phyloP scores from a whole-genome alignment of 2,888 invertebrate genomes.

The Cancer borealis region DNA sequence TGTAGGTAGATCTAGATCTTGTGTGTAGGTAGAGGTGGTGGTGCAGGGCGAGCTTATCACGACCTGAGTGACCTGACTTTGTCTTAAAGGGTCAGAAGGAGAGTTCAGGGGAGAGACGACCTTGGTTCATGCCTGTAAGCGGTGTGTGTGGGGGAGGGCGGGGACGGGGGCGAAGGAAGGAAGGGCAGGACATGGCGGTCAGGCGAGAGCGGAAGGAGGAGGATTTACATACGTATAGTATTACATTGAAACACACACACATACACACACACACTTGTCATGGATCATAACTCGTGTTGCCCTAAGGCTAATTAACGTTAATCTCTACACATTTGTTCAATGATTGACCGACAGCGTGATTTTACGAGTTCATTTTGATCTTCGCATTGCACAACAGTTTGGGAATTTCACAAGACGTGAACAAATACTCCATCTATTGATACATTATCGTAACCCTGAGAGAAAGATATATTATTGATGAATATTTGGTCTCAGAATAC shows the following conservation, averaged over 20 bases:
- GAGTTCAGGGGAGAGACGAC: background rate
- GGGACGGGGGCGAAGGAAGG: background rate
- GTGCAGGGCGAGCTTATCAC: background rate
- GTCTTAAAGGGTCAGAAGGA: background rate
- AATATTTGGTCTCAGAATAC: background rate
- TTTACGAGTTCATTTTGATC: background rate
- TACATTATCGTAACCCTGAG: background rate
- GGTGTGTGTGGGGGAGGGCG: background rate
- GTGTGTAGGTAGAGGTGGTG: background rate
- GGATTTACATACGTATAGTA: background rate
- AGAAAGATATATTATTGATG: background rate
- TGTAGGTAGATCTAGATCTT: too few relatives aligned
- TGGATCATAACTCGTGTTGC: too few relatives aligned
- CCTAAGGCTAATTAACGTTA: background rate
- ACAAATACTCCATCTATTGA: background rate
- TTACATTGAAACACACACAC: background rate
- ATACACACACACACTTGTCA: background rate
- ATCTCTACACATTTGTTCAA: background rate
- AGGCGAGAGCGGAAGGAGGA: background rate
- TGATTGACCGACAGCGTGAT: background rate
- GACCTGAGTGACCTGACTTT: conserved; percentile 21
- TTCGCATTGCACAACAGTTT: background rate
- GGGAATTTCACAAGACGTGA: background rate
- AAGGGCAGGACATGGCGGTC: background rate
- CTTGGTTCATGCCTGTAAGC: conserved; percentile 4